Evolutionary conservation across 2,888 invertebrate genomes (phyloP).

Genomic region (Drosophila atripex): DNA sequence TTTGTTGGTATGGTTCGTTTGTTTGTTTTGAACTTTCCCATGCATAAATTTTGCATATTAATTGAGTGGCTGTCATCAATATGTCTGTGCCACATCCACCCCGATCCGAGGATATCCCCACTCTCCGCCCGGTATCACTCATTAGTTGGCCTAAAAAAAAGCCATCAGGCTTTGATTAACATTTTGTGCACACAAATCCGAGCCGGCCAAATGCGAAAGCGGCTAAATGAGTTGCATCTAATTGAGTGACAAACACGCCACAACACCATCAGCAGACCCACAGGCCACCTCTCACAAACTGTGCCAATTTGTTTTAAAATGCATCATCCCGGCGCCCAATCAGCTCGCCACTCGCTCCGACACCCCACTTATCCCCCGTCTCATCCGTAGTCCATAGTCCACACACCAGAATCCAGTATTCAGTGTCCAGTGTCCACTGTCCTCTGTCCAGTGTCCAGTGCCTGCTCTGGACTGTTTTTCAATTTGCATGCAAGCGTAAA

Average conservation of each 20-base stretch:
- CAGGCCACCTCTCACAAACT: constrained; percentile 62
- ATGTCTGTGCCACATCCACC: constrained; percentile 20
- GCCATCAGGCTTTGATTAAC: constrained; percentile 76
- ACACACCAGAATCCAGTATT: background rate
- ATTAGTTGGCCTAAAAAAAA: constrained; percentile 71
- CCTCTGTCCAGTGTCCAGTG: constrained; percentile 12
- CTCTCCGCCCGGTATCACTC: constrained; percentile 24
- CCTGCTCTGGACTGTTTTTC: constrained; percentile 67
- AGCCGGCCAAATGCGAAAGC: constrained; percentile 43
- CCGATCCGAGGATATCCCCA: background rate
- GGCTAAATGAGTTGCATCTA: constrained; percentile 74
- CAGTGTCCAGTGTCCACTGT: constrained; percentile 2
- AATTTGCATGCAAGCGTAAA: constrained; percentile 74
- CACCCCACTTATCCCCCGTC: constrained; percentile 8
- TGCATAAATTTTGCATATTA: constrained; percentile 78
- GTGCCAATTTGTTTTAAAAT: constrained; percentile 80
- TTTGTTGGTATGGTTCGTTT: constrained; percentile 41
- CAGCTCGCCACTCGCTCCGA: constrained; percentile 30
- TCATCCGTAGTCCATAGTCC: constrained; percentile 6
- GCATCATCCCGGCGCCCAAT: constrained; percentile 69
- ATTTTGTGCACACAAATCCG: constrained; percentile 69
- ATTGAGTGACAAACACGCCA: constrained; percentile 73
- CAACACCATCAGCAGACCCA: constrained; percentile 20
- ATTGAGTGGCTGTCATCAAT: constrained; percentile 66
- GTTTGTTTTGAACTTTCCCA: constrained; percentile 75